These are phyloP conservation scores for Lophochroa leadbeateri DNA, from an alignment of 2,113 vertebrate genomes.

Conservation along the genomic window DNA sequence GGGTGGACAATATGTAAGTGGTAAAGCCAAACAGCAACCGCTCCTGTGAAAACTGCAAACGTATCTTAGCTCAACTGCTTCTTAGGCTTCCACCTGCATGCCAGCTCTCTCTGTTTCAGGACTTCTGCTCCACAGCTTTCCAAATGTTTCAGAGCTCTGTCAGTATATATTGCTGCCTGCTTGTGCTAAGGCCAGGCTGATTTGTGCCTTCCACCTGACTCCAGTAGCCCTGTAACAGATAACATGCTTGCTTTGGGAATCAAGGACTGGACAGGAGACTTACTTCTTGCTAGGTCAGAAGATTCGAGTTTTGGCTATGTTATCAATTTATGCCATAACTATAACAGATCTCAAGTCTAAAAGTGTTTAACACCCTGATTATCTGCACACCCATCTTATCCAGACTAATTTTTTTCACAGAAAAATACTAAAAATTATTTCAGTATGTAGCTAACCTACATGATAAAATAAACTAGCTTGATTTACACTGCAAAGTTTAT, in stretches of 20 bases:
- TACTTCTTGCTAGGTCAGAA: not conserved
- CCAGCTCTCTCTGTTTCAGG: not conserved
- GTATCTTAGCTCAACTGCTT: not conserved
- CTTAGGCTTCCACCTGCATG: not conserved
- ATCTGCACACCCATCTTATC: not conserved
- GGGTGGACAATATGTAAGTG: fast-evolving
- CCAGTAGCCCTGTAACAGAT: not conserved
- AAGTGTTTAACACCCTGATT: not conserved
- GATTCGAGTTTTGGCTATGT: not conserved
- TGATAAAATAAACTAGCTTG: not conserved
- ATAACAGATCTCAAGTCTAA: not conserved
- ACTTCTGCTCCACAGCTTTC: not conserved
- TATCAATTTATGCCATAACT: not conserved
- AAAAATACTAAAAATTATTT: not conserved
- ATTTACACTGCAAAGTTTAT: not conserved
- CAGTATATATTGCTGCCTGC: not conserved
- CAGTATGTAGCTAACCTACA: not conserved
- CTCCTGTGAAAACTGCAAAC: not conserved
- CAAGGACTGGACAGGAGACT: not conserved
- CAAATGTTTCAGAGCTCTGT: not conserved
- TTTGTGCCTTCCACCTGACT: not conserved
- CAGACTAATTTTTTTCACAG: not conserved
- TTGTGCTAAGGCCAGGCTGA: not conserved
- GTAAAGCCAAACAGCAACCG: not conserved
- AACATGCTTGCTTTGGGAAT: not conserved